A percentile compares a stretch with the other conserved stretches of the same genome.
These are phyloP conservation scores for Mycetomoellerius zeteki DNA, from an alignment of 1,140 invertebrate genomes.

Conservation along the genomic window DNA sequence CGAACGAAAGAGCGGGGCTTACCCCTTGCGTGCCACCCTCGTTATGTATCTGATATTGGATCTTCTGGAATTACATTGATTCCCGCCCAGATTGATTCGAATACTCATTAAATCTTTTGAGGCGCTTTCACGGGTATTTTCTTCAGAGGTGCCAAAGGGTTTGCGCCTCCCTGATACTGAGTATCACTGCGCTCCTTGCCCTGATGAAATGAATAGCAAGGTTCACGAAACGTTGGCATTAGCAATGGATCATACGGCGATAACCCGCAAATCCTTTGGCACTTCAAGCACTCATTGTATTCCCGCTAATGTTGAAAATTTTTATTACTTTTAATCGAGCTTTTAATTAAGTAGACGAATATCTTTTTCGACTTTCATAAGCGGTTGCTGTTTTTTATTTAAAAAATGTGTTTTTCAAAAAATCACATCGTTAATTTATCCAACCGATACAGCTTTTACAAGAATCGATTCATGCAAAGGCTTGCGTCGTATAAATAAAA, in stretches of 20 bases:
- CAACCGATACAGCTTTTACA: slow-evolving; percentile 17
- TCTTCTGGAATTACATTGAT: slow-evolving; percentile 23
- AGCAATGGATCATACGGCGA: no score
- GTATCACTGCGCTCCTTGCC: no score
- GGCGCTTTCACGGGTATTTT: no score
- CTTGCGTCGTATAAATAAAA: not conserved
- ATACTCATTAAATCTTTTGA: not conserved
- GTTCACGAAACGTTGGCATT: no score
- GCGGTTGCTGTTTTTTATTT: not conserved
- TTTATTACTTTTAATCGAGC: not conserved
- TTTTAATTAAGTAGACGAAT: not conserved
- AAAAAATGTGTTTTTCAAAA: not conserved
- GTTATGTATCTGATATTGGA: slow-evolving; percentile 39
- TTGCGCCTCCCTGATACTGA: no score
- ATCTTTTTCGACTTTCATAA: not conserved
- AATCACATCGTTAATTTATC: slow-evolving; percentile 7
- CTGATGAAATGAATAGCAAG: no score
- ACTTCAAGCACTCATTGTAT: not conserved
- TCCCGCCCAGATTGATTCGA: not conserved
- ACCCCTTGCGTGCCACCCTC: slow-evolving; percentile 21
- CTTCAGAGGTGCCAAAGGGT: no score
- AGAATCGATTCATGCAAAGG: slow-evolving; percentile 19
- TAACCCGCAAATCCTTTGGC: no score
- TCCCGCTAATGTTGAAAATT: not conserved
- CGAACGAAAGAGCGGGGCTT: not conserved